These are phyloP conservation scores for Polydrusus pterygomalis DNA, from an alignment of 2,888 invertebrate species.

Conservation along the genomic window DNA sequence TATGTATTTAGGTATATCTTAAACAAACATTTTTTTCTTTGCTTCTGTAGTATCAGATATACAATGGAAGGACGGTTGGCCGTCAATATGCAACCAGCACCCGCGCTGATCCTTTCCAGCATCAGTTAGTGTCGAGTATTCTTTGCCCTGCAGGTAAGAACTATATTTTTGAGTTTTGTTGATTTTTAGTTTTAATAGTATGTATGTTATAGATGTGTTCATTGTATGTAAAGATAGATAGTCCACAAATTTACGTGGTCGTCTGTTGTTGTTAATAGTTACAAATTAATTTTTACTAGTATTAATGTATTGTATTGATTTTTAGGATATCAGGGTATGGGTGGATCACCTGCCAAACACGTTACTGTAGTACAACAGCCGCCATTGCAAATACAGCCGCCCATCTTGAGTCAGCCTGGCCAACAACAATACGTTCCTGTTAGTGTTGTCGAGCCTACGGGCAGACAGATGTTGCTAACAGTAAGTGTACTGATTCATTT, in stretches of 20 bases:
- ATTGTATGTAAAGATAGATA: too few relatives aligned
- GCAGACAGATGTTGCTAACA: conserved; percentile 85
- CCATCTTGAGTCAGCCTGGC: conserved; percentile 85
- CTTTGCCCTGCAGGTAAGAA: conserved; percentile 85
- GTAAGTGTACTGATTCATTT: conserved; percentile 68
- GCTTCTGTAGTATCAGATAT: conserved; percentile 85
- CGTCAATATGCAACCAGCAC: conserved; percentile 79
- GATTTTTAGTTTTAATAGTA: too few relatives aligned
- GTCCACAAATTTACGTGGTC: too few relatives aligned
- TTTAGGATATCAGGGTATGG: conserved; percentile 80
- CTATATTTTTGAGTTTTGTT: background rate
- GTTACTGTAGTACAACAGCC: conserved; percentile 82
- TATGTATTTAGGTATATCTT: too few relatives aligned
- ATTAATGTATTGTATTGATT: background rate
- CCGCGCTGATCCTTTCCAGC: conserved; percentile 89
- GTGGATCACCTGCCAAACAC: conserved; percentile 81
- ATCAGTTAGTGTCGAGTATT: conserved; percentile 95
- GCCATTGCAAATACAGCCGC: conserved; percentile 85
- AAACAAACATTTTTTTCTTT: too few relatives aligned
- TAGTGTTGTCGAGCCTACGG: conserved; percentile 92
- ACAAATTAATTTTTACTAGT: too few relatives aligned
- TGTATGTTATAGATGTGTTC: too few relatives aligned
- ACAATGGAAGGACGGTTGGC: conserved; percentile 82
- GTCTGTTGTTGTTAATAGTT: too few relatives aligned
- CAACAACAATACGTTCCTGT: conserved; percentile 95